Conservation (phyloP, 2,888 invertebrate genomes). For the Incurvaria masculella region DNA sequence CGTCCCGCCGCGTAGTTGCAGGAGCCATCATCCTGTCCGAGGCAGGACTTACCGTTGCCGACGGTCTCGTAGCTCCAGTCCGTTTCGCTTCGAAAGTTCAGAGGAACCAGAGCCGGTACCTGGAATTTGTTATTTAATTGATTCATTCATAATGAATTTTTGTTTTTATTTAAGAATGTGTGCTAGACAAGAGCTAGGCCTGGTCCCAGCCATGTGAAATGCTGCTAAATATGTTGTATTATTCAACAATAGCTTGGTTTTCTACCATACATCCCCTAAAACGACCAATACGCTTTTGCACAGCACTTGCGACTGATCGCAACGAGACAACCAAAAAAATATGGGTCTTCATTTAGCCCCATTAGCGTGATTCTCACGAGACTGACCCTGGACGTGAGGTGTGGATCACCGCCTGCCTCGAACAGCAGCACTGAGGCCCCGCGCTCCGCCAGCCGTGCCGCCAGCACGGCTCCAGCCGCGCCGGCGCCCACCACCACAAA, state of each 20-base stretch:
- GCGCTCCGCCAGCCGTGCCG: slow-evolving; percentile 30
- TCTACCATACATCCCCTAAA: no score
- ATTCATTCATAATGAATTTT: background rate
- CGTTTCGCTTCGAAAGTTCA: slow-evolving; percentile 14
- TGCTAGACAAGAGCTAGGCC: no score
- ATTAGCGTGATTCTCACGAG: no score
- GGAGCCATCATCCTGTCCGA: slow-evolving; percentile 20
- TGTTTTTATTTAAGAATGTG: no score
- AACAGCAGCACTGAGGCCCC: slow-evolving; percentile 27
- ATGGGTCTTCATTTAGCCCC: no score
- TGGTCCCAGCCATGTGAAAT: no score
- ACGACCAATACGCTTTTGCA: no score
- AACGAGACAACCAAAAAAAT: no score
- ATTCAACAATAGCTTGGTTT: no score
- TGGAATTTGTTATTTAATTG: background rate
- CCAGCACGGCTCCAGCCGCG: slow-evolving; percentile 27
- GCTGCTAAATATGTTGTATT: no score
- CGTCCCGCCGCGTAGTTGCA: no score
- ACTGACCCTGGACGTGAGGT: slow-evolving; percentile 7
- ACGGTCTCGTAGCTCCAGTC: slow-evolving; percentile 32
- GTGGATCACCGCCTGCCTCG: slow-evolving; percentile 27
- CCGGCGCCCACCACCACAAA: slow-evolving; percentile 53
- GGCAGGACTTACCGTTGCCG: slow-evolving; percentile 32
- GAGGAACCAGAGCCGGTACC: background rate
- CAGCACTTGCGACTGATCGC: no score